phyloP scores from a whole-genome alignment of 1,140 invertebrate genomes.

The Protaetia brevitarsis region DNA sequence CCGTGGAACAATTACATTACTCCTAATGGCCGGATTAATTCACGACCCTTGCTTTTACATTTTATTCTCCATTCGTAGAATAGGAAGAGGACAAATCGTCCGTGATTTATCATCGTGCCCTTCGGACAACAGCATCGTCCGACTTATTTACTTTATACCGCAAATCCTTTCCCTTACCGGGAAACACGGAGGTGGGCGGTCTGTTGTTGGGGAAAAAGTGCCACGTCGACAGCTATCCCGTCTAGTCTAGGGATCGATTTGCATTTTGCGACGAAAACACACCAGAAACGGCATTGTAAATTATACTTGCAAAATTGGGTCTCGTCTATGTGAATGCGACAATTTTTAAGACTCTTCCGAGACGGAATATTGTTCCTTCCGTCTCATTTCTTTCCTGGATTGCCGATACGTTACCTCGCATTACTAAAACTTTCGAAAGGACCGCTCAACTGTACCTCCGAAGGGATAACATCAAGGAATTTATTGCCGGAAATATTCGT shows the following conservation, averaged over 20 bases:
- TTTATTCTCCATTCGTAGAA: neutral
- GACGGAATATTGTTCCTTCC: slow-evolving; percentile 2
- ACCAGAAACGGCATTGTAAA: slow-evolving; percentile 3
- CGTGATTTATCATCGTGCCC: neutral
- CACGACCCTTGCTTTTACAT: neutral
- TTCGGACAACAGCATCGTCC: neutral
- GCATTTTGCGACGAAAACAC: slow-evolving; percentile 17
- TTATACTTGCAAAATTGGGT: slow-evolving; percentile 15
- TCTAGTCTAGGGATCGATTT: neutral
- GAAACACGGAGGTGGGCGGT: neutral
- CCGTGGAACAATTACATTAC: neutral
- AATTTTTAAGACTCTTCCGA: neutral
- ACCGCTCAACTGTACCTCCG: neutral
- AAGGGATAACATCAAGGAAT: too few relatives aligned
- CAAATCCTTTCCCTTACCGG: neutral
- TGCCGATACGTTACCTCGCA: neutral
- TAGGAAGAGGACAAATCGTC: neutral
- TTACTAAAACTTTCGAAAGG: neutral
- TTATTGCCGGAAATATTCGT: too few relatives aligned
- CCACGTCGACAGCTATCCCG: neutral
- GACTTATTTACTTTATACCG: slow-evolving; percentile 15
- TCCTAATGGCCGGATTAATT: slow-evolving; percentile 8
- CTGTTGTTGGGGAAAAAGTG: slow-evolving; percentile 7
- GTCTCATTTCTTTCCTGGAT: slow-evolving; percentile 3
- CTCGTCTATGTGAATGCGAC: neutral